These are phyloP conservation scores for Gallinago media DNA, from an alignment of 2,113 vertebrate species.

Conservation along the genomic window DNA sequence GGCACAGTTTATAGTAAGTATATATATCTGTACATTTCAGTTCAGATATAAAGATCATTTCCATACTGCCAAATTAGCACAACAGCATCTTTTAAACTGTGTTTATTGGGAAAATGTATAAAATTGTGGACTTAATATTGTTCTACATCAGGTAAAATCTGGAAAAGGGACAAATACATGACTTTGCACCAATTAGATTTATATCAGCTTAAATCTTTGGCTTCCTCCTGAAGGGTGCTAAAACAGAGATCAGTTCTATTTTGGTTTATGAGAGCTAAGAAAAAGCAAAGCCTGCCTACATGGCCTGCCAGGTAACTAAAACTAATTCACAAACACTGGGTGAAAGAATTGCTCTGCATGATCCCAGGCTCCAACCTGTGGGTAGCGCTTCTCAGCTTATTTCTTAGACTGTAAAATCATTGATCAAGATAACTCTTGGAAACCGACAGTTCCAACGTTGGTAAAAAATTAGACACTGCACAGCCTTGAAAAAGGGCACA, in stretches of 20 bases:
- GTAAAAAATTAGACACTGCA: neutral
- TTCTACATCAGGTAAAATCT: neutral
- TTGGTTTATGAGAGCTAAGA: neutral
- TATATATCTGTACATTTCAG: neutral
- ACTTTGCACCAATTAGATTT: neutral
- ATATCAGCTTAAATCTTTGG: neutral
- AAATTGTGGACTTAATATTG: neutral
- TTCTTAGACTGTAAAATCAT: neutral
- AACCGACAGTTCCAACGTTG: rapidly evolving
- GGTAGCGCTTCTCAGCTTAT: neutral
- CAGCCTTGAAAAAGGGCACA: neutral
- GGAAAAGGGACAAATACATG: rapidly evolving
- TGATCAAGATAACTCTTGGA: neutral
- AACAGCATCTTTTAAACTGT: neutral
- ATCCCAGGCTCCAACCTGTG: neutral
- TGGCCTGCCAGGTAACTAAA: neutral
- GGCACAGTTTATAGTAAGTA: neutral
- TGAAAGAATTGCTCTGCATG: neutral
- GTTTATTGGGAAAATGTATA: neutral
- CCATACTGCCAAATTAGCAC: neutral
- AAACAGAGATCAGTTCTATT: neutral
- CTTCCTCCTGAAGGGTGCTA: neutral
- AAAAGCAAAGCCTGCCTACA: neutral
- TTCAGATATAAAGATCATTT: neutral
- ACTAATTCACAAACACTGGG: neutral